These are phyloP conservation scores for Nephrotoma appendiculata DNA, from an alignment of 2,888 invertebrate genomes.

Conservation along the genomic window DNA sequence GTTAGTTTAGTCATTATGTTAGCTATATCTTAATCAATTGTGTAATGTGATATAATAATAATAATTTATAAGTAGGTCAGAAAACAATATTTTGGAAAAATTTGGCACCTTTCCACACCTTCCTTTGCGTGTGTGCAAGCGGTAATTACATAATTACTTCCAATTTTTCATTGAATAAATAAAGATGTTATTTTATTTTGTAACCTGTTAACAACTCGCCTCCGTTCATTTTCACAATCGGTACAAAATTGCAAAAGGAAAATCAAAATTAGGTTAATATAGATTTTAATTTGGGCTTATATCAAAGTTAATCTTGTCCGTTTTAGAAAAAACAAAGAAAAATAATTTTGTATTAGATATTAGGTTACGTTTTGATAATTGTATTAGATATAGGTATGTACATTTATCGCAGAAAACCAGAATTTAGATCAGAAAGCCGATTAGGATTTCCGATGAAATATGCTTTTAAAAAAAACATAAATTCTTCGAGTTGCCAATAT, in stretches of 20 bases:
- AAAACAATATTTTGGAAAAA: neutral
- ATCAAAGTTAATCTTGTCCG: too few species aligned
- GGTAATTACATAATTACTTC: neutral
- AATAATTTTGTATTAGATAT: too few species aligned
- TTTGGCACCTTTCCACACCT: neutral
- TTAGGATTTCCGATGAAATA: too few species aligned
- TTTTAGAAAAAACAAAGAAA: too few species aligned
- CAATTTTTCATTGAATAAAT: neutral
- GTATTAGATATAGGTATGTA: too few species aligned
- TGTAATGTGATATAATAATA: neutral
- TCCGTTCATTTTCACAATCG: neutral
- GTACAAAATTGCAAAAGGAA: neutral
- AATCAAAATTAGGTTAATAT: neutral
- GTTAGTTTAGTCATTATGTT: neutral
- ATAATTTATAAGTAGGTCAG: neutral
- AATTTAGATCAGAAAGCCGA: too few species aligned
- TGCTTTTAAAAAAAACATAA: too few species aligned
- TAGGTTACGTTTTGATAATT: too few species aligned
- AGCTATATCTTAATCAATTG: neutral
- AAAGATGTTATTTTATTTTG: neutral
- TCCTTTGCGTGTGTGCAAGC: neutral
- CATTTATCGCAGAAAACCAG: too few species aligned
- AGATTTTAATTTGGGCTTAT: too few species aligned
- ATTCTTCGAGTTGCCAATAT: too few species aligned
- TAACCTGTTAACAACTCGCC: neutral